Evolutionary conservation across 2,797 vertebrate species (phyloP).

Genomic region (Tapirus indicus): DNA sequence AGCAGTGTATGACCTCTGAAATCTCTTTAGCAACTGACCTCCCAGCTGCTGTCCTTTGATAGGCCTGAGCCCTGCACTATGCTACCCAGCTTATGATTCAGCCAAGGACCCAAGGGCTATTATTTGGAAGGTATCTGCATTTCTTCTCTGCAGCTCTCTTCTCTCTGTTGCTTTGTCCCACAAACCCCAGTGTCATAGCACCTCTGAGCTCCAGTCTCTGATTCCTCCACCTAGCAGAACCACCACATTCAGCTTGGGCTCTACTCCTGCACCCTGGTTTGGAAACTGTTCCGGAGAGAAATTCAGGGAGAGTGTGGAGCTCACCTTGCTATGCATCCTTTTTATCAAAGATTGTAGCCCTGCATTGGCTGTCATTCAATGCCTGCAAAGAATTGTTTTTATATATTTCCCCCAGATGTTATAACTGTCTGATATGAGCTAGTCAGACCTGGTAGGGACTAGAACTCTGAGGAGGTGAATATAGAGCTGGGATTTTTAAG

Average conservation of each 20-base stretch:
- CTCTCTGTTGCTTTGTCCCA: not conserved
- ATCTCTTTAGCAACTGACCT: not conserved
- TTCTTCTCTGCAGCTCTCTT: not conserved
- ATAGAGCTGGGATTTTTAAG: not conserved
- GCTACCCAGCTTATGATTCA: not conserved
- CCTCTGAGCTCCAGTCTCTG: not conserved
- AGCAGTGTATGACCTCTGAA: not conserved
- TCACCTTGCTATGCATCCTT: rapidly evolving
- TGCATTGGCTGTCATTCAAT: rapidly evolving
- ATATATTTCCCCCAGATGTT: not conserved
- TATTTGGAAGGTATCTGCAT: not conserved
- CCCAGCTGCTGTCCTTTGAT: not conserved
- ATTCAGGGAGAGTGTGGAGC: not conserved
- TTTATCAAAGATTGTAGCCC: not conserved
- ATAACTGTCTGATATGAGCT: not conserved
- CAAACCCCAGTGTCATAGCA: not conserved
- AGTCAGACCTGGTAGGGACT: not conserved
- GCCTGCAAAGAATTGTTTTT: not conserved
- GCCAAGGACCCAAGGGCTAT: not conserved
- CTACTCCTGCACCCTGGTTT: not conserved
- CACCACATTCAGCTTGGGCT: not conserved
- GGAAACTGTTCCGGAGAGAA: not conserved
- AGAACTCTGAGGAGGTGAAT: too few relatives aligned
- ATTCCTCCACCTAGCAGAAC: not conserved
- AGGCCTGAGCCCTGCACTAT: rapidly evolving